phyloP scores from a whole-genome alignment of 2,113 vertebrate genomes.

The Proterorhinus semilunaris region DNA sequence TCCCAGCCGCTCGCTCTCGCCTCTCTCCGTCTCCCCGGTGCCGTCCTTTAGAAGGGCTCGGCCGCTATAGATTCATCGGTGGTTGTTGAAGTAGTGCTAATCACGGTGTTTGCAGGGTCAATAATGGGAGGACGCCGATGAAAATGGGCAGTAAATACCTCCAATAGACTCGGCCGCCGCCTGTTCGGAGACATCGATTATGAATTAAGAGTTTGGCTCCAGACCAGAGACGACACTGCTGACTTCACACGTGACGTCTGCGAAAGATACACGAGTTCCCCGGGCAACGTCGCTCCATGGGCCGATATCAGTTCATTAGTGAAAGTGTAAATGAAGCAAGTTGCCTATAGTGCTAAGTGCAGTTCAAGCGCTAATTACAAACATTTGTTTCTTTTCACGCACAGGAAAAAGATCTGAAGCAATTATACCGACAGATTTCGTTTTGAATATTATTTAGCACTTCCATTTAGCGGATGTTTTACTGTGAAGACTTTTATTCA shows the following conservation, averaged over 20 bases:
- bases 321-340: too few species aligned
- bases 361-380: too few species aligned
- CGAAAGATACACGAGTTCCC: constrained; percentile 8
- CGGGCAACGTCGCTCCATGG: too few species aligned
- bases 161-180: constrained; percentile 36
- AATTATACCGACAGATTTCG: too few species aligned
- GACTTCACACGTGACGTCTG: constrained; percentile 24
- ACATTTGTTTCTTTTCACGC: too few species aligned
- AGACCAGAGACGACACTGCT: constrained; percentile 21
- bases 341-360: too few species aligned
- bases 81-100: constrained; percentile 45
- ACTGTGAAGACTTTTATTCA: too few species aligned
- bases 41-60: constrained; percentile 18
- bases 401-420: too few species aligned
- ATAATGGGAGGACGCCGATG: constrained; percentile 38
- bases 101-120: constrained; percentile 48
- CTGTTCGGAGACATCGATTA: constrained; percentile 49
- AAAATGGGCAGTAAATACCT: constrained; percentile 53
- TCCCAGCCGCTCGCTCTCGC: constrained; percentile 24
- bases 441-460: too few species aligned
- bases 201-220: constrained; percentile 39
- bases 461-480: too few species aligned
- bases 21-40: not conserved
- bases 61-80: constrained; percentile 32
- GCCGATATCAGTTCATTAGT: too few species aligned